Conservation (phyloP, 2,888 invertebrate species). For the Lapara coniferarum region DNA sequence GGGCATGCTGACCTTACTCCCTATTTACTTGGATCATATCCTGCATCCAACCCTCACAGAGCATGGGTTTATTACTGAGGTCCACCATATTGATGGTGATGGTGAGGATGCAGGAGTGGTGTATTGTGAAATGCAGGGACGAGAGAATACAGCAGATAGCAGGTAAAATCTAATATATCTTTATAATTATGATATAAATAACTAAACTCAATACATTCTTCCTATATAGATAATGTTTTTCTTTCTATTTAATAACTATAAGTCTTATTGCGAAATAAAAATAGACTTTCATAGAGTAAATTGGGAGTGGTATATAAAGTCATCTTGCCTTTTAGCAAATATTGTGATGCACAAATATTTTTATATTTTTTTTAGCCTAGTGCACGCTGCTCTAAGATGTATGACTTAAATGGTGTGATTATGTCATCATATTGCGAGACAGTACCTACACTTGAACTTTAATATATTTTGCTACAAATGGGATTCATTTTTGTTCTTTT, state of each 20-base stretch:
- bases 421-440: too few species aligned
- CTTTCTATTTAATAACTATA: too few species aligned
- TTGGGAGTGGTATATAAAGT: neutral
- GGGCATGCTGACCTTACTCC: constrained; percentile 94
- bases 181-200: constrained; percentile 1
- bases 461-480: too few species aligned
- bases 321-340: neutral
- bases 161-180: constrained; percentile 53
- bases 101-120: constrained; percentile 97
- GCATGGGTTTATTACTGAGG: constrained; percentile 93
- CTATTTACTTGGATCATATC: constrained; percentile 95
- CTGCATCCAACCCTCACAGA: constrained; percentile 92
- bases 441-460: too few species aligned
- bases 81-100: constrained; percentile 94
- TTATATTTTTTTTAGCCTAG: too few species aligned
- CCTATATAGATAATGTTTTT: neutral
- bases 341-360: too few species aligned
- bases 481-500: too few species aligned
- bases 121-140: constrained; percentile 97
- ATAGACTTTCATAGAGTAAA: neutral
- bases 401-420: too few species aligned
- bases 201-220: neutral
- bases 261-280: too few species aligned
- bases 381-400: too few species aligned
- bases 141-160: constrained; percentile 91